These are phyloP conservation scores for Trissolcus brochymenae DNA, from an alignment of 2,888 invertebrate species.

Conservation along the genomic window DNA sequence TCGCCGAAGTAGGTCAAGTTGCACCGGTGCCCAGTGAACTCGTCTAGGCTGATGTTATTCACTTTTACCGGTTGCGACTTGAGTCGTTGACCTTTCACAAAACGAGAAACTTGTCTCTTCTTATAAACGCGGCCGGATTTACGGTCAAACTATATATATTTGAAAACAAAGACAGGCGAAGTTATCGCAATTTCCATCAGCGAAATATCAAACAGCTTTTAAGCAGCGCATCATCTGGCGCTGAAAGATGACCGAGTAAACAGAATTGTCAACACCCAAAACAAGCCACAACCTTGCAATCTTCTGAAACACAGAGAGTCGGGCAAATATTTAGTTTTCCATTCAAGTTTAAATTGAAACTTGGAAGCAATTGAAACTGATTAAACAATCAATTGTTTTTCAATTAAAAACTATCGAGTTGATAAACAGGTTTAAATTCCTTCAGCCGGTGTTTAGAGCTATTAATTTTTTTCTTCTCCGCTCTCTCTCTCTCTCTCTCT, in stretches of 20 bases:
- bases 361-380: too few species aligned
- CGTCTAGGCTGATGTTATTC: conserved; percentile 45
- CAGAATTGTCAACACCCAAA: conserved; percentile 17
- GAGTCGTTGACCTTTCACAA: conserved; percentile 50
- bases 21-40: conserved; percentile 51
- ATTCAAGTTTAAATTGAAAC: too few species aligned
- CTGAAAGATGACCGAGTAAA: conserved; percentile 21
- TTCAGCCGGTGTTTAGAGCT: too few species aligned
- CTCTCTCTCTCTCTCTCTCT: too few species aligned
- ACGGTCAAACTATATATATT: conserved; percentile 16
- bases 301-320: too few species aligned
- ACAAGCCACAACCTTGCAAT: conserved; percentile 2
- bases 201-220: conserved; percentile 25
- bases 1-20: conserved; percentile 60
- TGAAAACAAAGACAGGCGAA: conserved; percentile 10
- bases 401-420: too few species aligned
- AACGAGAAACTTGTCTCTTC: conserved; percentile 38
- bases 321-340: too few species aligned
- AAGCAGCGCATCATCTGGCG: conserved; percentile 25
- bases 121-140: conserved; percentile 28
- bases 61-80: conserved; percentile 47
- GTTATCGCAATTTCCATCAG: conserved; percentile 7
- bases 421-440: too few species aligned
- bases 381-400: too few species aligned
- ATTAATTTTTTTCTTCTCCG: too few species aligned